Evolutionary conservation across 2,113 vertebrate species (phyloP).

Genomic region (Calidris pugnax): DNA sequence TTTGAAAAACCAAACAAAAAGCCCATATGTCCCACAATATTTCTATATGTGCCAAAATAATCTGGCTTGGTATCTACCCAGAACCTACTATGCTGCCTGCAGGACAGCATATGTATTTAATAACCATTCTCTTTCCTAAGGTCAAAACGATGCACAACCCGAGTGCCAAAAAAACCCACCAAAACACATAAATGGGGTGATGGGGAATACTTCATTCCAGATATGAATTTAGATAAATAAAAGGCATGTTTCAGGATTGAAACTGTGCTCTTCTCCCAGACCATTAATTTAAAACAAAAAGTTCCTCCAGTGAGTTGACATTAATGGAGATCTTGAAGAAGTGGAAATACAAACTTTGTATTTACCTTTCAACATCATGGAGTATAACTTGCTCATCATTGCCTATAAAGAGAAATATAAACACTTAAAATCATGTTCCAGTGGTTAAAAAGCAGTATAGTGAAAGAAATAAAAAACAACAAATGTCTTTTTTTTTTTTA

Average conservation of each 20-base stretch:
- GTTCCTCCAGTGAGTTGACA: neutral
- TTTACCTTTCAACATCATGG: conserved; percentile 95
- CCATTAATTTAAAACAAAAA: neutral
- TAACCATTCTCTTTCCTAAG: neutral
- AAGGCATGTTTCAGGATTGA: neutral
- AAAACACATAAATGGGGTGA: neutral
- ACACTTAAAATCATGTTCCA: neutral
- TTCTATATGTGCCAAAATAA: neutral
- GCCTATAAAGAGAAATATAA: conserved; percentile 78
- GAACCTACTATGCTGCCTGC: neutral
- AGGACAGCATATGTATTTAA: neutral
- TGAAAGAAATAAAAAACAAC: neutral
- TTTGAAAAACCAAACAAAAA: neutral
- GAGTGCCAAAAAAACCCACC: neutral
- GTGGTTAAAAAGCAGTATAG: neutral
- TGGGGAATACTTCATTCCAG: neutral
- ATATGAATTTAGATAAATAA: neutral
- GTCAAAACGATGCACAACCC: neutral
- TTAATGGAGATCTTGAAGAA: neutral
- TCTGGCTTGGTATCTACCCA: neutral
- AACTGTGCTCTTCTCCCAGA: neutral
- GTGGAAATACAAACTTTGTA: conserved; percentile 34
- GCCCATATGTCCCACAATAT: neutral
- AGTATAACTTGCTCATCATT: conserved; percentile 99
- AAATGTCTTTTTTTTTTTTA: neutral